phyloP scores from a whole-genome alignment of 2,797 vertebrate species.

The Xyrichtys novacula region DNA sequence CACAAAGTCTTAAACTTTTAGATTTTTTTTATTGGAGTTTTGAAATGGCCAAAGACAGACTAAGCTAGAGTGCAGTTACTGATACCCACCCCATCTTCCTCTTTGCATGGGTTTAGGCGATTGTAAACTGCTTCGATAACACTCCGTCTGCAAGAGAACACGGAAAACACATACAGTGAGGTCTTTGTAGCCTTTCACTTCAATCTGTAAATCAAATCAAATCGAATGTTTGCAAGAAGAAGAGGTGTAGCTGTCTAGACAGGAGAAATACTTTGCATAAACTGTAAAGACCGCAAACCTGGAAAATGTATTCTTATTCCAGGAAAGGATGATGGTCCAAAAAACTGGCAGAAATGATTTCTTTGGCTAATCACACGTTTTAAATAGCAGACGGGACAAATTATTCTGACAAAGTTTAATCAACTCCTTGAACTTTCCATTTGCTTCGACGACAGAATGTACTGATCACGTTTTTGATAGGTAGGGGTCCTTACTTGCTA shows the following conservation, averaged over 20 bases:
- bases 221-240: not conserved
- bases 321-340: not conserved
- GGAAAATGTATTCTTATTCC: not conserved
- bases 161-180: slow-evolving; percentile 5
- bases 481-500: slow-evolving; percentile 90
- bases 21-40: not conserved
- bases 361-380: not conserved
- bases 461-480: not conserved
- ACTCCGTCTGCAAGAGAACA: slow-evolving; percentile 88
- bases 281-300: not conserved
- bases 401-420: not conserved
- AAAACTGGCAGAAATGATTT: not conserved
- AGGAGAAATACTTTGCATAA: not conserved
- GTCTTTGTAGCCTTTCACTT: not conserved
- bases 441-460: not conserved
- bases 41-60: slow-evolving; percentile 3
- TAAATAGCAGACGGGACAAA: not conserved
- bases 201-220: not conserved
- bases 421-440: not conserved
- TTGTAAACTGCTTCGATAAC: slow-evolving; percentile 98
- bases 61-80: not conserved
- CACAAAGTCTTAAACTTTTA: not conserved
- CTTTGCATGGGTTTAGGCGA: slow-evolving; percentile 96
- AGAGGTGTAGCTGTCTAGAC: not conserved
- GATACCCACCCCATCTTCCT: slow-evolving; percentile 96